phyloP scores from a whole-genome alignment of 1,140 invertebrate genomes.

The Panagrolaimus sp. region DNA sequence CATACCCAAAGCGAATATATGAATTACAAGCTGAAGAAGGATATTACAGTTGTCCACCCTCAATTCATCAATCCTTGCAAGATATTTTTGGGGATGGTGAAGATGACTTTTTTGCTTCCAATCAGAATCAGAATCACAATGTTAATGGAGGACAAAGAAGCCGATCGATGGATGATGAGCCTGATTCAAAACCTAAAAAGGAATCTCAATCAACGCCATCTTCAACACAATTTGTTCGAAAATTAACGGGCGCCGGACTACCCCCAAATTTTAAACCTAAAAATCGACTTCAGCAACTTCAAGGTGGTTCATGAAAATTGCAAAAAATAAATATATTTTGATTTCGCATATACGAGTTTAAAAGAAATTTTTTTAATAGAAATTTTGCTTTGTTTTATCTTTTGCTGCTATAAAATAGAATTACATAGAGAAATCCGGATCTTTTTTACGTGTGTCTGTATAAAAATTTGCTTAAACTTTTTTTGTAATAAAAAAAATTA shows the following conservation, averaged over 20 bases:
- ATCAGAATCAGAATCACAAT: neutral
- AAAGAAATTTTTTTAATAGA: too few relatives aligned
- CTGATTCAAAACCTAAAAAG: neutral
- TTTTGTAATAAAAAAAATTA: too few relatives aligned
- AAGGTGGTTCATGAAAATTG: neutral
- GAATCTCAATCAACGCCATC: neutral
- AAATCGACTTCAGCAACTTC: neutral
- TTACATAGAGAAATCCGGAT: too few relatives aligned
- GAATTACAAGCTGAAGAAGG: slow-evolving; percentile 12
- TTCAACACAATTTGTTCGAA: neutral
- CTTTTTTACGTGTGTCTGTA: too few relatives aligned
- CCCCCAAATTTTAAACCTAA: slow-evolving; percentile 4
- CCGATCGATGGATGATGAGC: neutral
- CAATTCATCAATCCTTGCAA: neutral
- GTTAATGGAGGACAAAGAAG: neutral
- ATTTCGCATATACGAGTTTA: too few relatives aligned
- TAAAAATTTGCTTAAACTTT: too few relatives aligned
- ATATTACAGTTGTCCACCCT: slow-evolving; percentile 4
- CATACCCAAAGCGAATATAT: slow-evolving; percentile 12
- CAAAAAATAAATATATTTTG: too few relatives aligned
- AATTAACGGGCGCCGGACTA: neutral
- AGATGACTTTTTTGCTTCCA: neutral
- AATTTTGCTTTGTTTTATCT: too few relatives aligned
- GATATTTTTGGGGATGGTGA: slow-evolving; percentile 1
- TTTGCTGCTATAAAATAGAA: too few relatives aligned